Conservation (phyloP, 2,113 vertebrate genomes). For the Grallaria varia region DNA sequence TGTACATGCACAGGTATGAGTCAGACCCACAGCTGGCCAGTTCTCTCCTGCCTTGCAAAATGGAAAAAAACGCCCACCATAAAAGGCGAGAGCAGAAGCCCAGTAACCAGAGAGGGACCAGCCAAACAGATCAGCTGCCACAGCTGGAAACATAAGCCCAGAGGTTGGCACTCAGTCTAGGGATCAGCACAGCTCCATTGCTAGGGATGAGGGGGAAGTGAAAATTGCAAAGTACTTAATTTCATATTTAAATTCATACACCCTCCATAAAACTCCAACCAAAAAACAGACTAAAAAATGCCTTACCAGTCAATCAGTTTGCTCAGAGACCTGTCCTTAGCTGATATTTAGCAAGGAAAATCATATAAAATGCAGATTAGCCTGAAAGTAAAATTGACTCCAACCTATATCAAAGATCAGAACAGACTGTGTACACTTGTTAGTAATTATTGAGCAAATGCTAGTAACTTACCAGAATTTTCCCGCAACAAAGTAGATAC, state of each 20-base stretch:
- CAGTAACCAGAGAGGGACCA: background rate
- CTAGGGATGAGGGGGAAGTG: background rate
- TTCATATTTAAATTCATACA: background rate
- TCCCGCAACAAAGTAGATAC: background rate
- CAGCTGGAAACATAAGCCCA: background rate
- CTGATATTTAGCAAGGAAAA: background rate
- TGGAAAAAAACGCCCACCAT: background rate
- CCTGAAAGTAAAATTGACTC: background rate
- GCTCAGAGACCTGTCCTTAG: background rate
- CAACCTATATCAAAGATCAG: background rate
- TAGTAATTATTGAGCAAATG: background rate
- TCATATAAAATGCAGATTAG: background rate
- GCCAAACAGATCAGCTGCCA: background rate
- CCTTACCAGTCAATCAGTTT: background rate
- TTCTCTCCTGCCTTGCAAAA: background rate
- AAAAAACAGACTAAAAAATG: background rate
- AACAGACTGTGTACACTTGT: background rate
- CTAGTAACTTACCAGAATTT: background rate
- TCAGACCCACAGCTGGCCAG: slow-evolving; percentile 7
- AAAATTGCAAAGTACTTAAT: background rate
- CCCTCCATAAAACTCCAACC: background rate
- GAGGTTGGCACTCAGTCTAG: background rate
- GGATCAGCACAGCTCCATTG: background rate
- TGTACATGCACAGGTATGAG: background rate
- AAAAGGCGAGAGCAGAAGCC: background rate